phyloP scores from a whole-genome alignment of 2,888 invertebrate genomes.

The Seira ritae region DNA sequence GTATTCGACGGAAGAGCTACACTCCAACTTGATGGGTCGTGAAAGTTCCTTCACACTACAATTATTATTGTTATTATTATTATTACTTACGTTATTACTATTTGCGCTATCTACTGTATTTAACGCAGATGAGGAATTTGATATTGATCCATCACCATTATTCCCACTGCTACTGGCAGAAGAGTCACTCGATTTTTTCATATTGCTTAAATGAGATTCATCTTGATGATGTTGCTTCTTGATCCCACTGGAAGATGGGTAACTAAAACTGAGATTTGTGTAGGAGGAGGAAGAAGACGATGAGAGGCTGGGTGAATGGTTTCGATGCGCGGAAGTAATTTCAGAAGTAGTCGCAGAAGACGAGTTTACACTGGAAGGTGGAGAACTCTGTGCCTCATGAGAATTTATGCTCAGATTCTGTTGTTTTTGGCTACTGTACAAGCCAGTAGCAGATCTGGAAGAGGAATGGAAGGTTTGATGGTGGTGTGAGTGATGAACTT shows the following conservation, averaged over 20 bases:
- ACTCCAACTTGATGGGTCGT: constrained; percentile 48
- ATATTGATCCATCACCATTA: neutral
- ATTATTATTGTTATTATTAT: constrained; percentile 18
- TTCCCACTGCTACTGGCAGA: constrained; percentile 6
- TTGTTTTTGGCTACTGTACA: constrained; percentile 21
- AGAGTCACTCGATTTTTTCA: neutral
- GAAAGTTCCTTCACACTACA: constrained; percentile 43
- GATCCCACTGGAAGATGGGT: constrained; percentile 22
- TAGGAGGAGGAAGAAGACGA: constrained; percentile 39
- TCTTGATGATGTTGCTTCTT: constrained; percentile 30
- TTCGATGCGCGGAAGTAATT: constrained; percentile 47
- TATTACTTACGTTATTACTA: neutral
- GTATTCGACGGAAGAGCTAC: constrained; percentile 41
- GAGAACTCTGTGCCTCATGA: constrained; percentile 36
- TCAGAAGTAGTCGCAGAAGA: constrained; percentile 19
- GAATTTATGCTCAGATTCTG: constrained; percentile 22
- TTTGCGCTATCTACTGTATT: too few relatives aligned
- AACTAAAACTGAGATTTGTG: constrained; percentile 56
- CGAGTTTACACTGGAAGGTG: constrained; percentile 34
- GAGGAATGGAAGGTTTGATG: constrained; percentile 23
- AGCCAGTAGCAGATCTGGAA: neutral
- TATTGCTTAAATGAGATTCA: constrained; percentile 50
- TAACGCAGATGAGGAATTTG: too few relatives aligned
- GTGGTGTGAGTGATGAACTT: constrained; percentile 32
- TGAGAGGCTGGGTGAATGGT: constrained; percentile 49